A percentile compares a stretch with the other conserved stretches of the same genome.
phyloP scores from a whole-genome alignment of 2,888 invertebrate genomes.

The Tenthredo livida region DNA sequence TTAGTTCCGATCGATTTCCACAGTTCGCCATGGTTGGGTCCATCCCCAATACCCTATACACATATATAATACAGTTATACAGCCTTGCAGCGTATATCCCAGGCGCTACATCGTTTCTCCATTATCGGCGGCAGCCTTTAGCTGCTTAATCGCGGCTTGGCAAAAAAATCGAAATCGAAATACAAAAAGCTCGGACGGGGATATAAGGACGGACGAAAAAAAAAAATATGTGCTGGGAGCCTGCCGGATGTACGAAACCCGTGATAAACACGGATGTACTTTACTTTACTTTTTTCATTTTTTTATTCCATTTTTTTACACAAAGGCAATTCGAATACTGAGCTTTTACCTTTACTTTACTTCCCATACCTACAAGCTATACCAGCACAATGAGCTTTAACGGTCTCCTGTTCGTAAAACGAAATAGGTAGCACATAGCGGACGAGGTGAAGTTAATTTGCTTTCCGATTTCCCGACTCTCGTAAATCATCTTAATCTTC shows the following conservation, averaged over 20 bases:
- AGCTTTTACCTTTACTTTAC: neutral
- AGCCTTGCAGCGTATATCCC: neutral
- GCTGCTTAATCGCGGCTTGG: conserved; percentile 20
- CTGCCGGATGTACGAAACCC: conserved; percentile 18
- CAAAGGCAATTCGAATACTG: neutral
- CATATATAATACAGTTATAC: too few relatives aligned
- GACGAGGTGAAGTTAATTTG: conserved; percentile 43
- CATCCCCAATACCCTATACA: conserved; percentile 3
- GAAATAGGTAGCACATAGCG: neutral
- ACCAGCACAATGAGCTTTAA: neutral
- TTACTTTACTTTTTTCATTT: neutral
- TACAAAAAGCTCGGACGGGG: neutral
- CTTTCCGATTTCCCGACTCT: conserved; percentile 28
- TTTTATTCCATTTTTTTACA: too few relatives aligned
- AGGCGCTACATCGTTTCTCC: conserved; percentile 49
- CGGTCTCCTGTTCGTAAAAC: conserved; percentile 6
- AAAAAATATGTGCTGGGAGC: neutral
- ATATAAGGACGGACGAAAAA: neutral
- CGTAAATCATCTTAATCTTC: conserved; percentile 39
- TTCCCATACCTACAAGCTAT: too few relatives aligned
- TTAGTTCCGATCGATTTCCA: conserved; percentile 47
- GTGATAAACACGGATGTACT: conserved; percentile 12
- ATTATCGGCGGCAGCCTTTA: neutral
- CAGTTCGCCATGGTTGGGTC: neutral
- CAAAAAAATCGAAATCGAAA: neutral